phyloP scores from a whole-genome alignment of 1,140 invertebrate genomes.

The Drosophila ambigua region DNA sequence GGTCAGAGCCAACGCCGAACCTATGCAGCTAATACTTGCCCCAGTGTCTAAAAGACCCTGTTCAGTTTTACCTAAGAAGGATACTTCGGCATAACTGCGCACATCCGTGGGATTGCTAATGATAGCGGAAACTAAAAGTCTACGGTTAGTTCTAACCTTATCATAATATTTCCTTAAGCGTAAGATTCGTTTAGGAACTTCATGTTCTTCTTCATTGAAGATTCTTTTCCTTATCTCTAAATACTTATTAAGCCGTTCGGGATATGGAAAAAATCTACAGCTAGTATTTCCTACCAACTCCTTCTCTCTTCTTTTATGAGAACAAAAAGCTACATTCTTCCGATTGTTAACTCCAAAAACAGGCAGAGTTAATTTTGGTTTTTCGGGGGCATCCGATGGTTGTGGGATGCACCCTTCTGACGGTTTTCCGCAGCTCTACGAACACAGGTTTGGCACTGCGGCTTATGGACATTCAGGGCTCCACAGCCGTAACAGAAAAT shows the following conservation, averaged over 20 bases:
- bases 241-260: constrained; percentile 2
- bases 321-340: too few relatives aligned
- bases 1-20: too few relatives aligned
- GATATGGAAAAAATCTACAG: not conserved
- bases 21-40: too few relatives aligned
- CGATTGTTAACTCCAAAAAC: too few relatives aligned
- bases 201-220: too few relatives aligned
- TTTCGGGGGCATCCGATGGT: constrained; percentile 3
- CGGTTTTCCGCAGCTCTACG: constrained; percentile 4
- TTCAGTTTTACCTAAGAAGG: too few relatives aligned
- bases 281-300: not conserved
- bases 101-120: not conserved
- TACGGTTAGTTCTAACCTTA: too few relatives aligned
- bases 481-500: constrained; percentile 16
- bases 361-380: not conserved
- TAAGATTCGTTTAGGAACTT: too few relatives aligned
- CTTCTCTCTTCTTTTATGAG: not conserved
- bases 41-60: too few relatives aligned
- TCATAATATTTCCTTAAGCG: too few relatives aligned
- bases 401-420: not conserved
- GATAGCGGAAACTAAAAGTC: not conserved
- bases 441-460: not conserved
- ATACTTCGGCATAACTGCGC: too few relatives aligned
- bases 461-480: not conserved
- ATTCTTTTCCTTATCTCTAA: not conserved